Percentiles rank a stretch among this genome's conserved stretches.
Conservation (phyloP, 2,797 vertebrate species). For the Morus bassanus region DNA sequence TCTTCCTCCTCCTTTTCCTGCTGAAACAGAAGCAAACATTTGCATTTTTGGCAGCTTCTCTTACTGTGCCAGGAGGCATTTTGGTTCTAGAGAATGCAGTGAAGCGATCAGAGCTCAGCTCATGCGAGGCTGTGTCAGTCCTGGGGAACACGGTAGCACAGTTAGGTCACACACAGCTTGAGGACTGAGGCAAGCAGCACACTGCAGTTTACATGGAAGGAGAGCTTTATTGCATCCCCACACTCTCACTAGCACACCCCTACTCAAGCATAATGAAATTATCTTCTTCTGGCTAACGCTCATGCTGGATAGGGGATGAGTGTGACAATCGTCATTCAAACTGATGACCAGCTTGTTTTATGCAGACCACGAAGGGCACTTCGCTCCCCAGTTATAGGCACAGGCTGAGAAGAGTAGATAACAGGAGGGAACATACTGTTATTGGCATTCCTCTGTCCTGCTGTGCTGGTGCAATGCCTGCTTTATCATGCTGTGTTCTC, state of each 20-base stretch:
- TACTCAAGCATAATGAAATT: background rate
- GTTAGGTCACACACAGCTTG: background rate
- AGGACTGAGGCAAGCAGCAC: background rate
- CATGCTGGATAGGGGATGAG: background rate
- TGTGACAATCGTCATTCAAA: background rate
- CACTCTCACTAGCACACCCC: background rate
- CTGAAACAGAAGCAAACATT: constrained; percentile 6
- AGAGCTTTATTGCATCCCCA: background rate
- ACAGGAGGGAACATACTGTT: background rate
- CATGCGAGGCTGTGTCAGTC: fast-evolving
- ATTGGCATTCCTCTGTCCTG: background rate
- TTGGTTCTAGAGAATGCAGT: background rate
- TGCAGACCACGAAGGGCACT: background rate
- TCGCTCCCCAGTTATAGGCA: background rate
- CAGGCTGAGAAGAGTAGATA: background rate
- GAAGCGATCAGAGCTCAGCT: background rate
- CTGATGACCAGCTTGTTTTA: background rate
- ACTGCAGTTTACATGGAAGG: background rate
- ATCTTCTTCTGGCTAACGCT: background rate
- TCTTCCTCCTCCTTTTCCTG: constrained; percentile 67
- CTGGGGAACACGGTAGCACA: background rate
- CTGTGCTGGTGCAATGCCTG: background rate
- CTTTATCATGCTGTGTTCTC: background rate
- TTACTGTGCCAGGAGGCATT: background rate
- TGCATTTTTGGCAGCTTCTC: background rate